Conservation (phyloP, 2,113 vertebrate species). For the Planiliza haematocheilus region DNA sequence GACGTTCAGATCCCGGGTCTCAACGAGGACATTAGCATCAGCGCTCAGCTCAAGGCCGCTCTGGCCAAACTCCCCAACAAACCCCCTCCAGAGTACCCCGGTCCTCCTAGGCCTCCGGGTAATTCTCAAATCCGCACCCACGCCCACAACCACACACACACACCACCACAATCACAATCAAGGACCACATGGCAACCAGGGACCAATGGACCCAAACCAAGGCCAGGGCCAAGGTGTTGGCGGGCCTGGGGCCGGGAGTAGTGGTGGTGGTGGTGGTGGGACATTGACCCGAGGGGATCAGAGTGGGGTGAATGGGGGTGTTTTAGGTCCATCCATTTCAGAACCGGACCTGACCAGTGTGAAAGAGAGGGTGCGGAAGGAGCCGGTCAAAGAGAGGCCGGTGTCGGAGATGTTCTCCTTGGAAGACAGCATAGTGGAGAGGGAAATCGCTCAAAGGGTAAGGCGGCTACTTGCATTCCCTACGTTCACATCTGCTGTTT, state of each 20-base stretch:
- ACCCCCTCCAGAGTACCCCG: constrained; percentile 95
- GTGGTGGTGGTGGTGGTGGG: constrained; percentile 60
- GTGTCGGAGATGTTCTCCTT: constrained; percentile 98
- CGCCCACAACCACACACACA: constrained; percentile 71
- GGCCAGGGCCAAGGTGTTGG: constrained; percentile 76
- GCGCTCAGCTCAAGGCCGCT: constrained; percentile 93
- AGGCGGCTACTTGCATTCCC: constrained; percentile 37
- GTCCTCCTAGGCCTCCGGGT: constrained; percentile 88
- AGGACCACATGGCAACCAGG: constrained; percentile 76
- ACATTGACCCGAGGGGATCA: constrained; percentile 89
- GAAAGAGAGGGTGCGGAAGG: constrained; percentile 95
- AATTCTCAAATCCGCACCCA: constrained; percentile 84
- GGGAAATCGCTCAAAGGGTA: constrained; percentile 95
- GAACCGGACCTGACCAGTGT: constrained; percentile 96
- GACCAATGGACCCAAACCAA: constrained; percentile 78
- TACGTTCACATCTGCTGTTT: neutral
- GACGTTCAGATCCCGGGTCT: constrained; percentile 86
- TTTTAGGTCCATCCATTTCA: constrained; percentile 93
- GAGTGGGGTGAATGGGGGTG: constrained; percentile 84
- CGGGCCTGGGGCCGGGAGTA: constrained; percentile 29
- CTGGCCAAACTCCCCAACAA: constrained; percentile 96
- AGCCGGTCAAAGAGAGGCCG: constrained; percentile 94
- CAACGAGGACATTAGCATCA: constrained; percentile 91
- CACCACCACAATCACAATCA: constrained; percentile 78
- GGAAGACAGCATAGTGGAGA: constrained; percentile 97